Conservation (phyloP, 2,888 invertebrate genomes). For the Drosophila algonquin region DNA sequence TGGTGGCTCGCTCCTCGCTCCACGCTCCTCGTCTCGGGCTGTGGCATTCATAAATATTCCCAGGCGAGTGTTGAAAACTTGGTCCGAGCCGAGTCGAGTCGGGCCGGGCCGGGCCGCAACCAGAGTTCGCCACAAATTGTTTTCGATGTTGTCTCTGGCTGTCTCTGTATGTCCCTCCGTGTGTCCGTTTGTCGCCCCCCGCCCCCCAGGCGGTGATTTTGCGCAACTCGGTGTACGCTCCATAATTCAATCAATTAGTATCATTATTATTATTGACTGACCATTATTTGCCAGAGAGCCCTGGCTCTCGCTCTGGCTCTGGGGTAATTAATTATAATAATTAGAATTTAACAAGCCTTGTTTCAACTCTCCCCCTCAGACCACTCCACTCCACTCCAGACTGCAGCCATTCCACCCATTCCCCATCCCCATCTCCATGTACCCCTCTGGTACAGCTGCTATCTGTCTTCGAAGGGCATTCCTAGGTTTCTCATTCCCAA, state of each 20-base stretch:
- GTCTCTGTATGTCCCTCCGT: background rate
- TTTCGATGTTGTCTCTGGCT: conserved; percentile 29
- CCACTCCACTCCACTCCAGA: conserved; percentile 17
- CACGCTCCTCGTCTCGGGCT: conserved; percentile 25
- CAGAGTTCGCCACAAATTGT: conserved; percentile 50
- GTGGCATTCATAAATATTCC: conserved; percentile 73
- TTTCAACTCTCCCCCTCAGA: conserved; percentile 6
- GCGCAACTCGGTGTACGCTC: conserved; percentile 57
- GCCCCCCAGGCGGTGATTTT: conserved; percentile 56
- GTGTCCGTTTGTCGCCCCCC: conserved; percentile 27
- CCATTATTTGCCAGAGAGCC: conserved; percentile 56
- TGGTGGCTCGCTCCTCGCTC: conserved; percentile 13
- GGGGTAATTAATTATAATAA: conserved; percentile 75
- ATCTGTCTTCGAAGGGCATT: conserved; percentile 29
- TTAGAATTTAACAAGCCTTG: conserved; percentile 71
- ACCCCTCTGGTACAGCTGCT: conserved; percentile 32
- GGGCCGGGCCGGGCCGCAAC: conserved; percentile 32
- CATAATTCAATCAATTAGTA: conserved; percentile 78
- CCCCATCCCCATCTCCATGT: background rate
- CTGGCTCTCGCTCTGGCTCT: conserved; percentile 30
- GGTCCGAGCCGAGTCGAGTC: conserved; percentile 29
- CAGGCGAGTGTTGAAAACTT: conserved; percentile 72
- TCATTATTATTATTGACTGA: conserved; percentile 69
- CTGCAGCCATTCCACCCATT: conserved; percentile 7
- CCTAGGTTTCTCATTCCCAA: conserved; percentile 21